Percentiles rank a stretch among this genome's conserved stretches.
Conservation (phyloP, 2,113 vertebrate genomes). For the Leptocoma aspasia region DNA sequence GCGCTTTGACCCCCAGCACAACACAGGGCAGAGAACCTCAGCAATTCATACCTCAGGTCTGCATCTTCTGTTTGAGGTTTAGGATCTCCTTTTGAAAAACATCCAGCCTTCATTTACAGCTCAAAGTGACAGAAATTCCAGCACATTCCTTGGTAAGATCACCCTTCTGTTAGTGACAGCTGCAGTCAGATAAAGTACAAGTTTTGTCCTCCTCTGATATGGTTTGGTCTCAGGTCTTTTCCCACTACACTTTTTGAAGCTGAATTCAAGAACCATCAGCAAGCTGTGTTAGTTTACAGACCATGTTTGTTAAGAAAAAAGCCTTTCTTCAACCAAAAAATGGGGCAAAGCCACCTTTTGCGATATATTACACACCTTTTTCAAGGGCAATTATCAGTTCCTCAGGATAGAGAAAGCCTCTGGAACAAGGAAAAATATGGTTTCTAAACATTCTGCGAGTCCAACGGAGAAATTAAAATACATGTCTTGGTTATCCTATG, state of each 20-base stretch:
- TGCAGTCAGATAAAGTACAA: not conserved
- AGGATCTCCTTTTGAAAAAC: not conserved
- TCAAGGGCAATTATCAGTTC: not conserved
- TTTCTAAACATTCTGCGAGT: not conserved
- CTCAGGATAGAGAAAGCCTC: not conserved
- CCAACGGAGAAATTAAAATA: not conserved
- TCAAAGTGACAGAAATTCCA: not conserved
- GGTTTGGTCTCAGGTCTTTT: not conserved
- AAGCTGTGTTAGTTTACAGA: not conserved
- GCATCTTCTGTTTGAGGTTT: not conserved
- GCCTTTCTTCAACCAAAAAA: not conserved
- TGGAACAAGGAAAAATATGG: not conserved
- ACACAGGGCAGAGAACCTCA: not conserved
- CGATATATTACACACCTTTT: not conserved
- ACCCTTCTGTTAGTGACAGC: not conserved
- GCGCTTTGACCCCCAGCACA: not conserved
- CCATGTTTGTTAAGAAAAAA: not conserved
- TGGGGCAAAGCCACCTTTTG: not conserved
- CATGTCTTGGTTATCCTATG: rapidly evolving
- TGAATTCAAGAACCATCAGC: not conserved
- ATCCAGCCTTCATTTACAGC: not conserved
- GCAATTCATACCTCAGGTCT: not conserved
- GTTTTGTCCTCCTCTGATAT: not conserved
- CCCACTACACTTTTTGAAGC: not conserved
- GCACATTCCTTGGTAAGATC: not conserved